phyloP scores from a whole-genome alignment of 2,113 vertebrate species.

The Labeo rohita region DNA sequence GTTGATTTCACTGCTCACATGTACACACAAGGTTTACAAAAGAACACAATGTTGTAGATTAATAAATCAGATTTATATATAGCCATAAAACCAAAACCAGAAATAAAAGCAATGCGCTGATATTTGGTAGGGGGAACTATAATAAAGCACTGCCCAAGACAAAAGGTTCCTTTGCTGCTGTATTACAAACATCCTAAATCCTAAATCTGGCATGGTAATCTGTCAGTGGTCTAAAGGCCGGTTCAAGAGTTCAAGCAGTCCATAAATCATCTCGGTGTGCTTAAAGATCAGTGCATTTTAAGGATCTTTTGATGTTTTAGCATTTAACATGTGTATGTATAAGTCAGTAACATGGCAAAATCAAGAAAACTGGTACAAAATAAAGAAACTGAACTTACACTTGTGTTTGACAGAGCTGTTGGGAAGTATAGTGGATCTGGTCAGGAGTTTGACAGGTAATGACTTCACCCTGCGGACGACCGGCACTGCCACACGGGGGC shows the following conservation, averaged over 20 bases:
- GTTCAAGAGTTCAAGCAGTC: constrained; percentile 20
- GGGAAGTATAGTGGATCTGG: constrained; percentile 78
- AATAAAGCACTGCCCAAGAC: background rate
- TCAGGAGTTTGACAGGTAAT: constrained; percentile 86
- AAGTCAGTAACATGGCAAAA: background rate
- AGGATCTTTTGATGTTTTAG: background rate
- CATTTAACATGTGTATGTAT: background rate
- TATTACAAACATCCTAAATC: constrained; percentile 3
- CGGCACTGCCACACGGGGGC: constrained; percentile 85
- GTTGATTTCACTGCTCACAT: constrained; percentile 81
- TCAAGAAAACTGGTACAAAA: background rate
- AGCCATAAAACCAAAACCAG: constrained; percentile 13
- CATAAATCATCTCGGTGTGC: background rate
- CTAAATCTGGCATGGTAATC: background rate
- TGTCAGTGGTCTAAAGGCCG: background rate
- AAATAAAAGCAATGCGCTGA: background rate
- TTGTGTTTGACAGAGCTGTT: constrained; percentile 82
- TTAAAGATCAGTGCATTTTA: background rate
- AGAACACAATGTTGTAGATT: background rate
- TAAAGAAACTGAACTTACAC: constrained; percentile 72
- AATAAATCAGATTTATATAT: constrained; percentile 25
- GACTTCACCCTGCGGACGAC: constrained; percentile 88
- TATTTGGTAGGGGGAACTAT: background rate
- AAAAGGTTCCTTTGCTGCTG: background rate
- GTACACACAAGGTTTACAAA: constrained; percentile 21